Evolutionary conservation across 2,888 invertebrate species (phyloP), one percentile per base, ranked within the genome.

Genomic region (Stenoptilia bipunctidactyla): DNA sequence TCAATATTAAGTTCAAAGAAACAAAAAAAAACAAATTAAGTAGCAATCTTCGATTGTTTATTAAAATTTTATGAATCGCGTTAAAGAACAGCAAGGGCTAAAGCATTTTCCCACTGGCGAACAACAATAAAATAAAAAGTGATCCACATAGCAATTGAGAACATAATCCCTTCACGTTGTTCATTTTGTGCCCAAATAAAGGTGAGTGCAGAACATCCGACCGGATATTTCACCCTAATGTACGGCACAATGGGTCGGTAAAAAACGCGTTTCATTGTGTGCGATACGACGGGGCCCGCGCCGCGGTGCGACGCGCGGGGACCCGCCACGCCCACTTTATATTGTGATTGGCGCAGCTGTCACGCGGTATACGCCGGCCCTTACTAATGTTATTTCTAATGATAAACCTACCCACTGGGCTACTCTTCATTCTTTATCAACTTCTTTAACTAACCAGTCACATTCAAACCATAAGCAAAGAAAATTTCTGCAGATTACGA

Each of bases 261-360:
- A 82, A 82, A 82, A 77, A 67, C 63, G 20, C 20, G 20, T 20
- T 64, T 75, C 67, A 79, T 83, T 82, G 79, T 80, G 67, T 61
- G 62, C 67, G 67, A 71, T 75, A 77, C 20, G 20, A 8, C 20
- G 20, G 20, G 66, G 63, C 47, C 51, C 52, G 54, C 58, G 54
- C 53, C 37, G 49, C 42, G 41, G 13, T 51, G 52, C 48, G 51
- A 56, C 58, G 57, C 52, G 59, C 55, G 61, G 62, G 61, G 56
- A 51, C 44, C 58, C 47, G 52, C 69, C 80, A 75, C 80, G 79
- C 82, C 83, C 69, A 20, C 71, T 61, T 61, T 65, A 67, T 68
- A 80, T 82, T 80, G 83, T 82, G 83, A 83, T 83, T 83, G 82
- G 82, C 61, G 82, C 82, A 82, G 82, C 83, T 83, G 82, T 77